phyloP scores from a whole-genome alignment of 1,140 invertebrate species.

The Panulirus ornatus region DNA sequence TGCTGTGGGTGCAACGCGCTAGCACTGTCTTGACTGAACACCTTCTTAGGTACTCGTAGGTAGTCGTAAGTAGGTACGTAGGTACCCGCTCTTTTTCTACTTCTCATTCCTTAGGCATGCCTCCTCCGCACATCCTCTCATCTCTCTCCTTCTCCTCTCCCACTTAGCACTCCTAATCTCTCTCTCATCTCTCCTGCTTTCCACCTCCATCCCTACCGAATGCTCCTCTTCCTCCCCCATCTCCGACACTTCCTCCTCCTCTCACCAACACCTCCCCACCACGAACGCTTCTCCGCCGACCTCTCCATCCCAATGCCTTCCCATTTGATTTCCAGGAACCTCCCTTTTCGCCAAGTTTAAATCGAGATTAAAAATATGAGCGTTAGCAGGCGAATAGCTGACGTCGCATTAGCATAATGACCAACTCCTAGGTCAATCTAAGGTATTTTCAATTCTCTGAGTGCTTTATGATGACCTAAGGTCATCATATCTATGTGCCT shows the following conservation, averaged over 20 bases:
- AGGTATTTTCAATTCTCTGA: constrained; percentile 10
- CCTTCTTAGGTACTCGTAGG: no score
- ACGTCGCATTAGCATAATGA: constrained; percentile 38
- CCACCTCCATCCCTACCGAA: no score
- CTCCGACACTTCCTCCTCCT: not conserved
- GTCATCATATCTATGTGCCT: not conserved
- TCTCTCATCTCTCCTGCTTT: constrained; percentile 5
- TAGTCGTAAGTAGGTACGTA: no score
- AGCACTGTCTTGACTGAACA: no score
- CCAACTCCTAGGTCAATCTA: not conserved
- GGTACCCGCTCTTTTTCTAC: no score
- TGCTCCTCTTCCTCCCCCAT: not conserved
- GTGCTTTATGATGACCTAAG: not conserved
- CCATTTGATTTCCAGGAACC: constrained; percentile 24
- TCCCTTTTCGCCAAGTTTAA: constrained; percentile 36
- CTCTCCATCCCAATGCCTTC: no score
- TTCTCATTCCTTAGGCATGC: not conserved
- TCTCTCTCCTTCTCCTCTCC: not conserved
- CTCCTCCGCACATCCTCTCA: not conserved
- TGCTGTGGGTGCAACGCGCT: no score
- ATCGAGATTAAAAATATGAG: constrained; percentile 37
- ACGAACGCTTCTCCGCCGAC: not conserved
- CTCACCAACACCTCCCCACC: not conserved
- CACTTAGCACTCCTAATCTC: not conserved
- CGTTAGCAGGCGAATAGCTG: constrained; percentile 15